Conservation (phyloP, 1,140 invertebrate genomes). For the Anoplolepis gracilipes region DNA sequence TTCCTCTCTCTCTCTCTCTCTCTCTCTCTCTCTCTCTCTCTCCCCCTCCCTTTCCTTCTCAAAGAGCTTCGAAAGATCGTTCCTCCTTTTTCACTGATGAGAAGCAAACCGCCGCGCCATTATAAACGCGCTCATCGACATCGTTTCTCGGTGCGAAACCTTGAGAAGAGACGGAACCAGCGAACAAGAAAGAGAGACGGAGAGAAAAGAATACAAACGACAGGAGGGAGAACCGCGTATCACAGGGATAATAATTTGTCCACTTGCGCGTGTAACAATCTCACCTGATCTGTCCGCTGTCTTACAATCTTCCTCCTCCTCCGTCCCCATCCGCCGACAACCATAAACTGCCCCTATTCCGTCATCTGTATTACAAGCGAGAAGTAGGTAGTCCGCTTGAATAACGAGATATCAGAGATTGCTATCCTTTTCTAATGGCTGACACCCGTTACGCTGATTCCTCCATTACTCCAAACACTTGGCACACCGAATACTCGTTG, state of each 20-base stretch:
- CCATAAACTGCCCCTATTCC: too few relatives aligned
- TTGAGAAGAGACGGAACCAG: constrained; percentile 5
- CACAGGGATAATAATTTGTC: constrained; percentile 75
- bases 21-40: not conserved
- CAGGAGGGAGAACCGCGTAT: constrained; percentile 27
- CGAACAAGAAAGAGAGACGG: not conserved
- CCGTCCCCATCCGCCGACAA: constrained; percentile 32
- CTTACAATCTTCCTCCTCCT: constrained; percentile 59
- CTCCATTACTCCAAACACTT: too few relatives aligned
- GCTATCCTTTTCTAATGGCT: too few relatives aligned
- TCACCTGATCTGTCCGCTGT: constrained; percentile 69
- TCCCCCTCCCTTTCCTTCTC: not conserved
- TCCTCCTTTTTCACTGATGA: constrained; percentile 21
- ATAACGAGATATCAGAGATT: too few relatives aligned
- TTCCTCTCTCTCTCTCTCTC: not conserved
- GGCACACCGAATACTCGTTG: too few relatives aligned
- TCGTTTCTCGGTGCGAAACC: constrained; percentile 34
- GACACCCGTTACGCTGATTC: too few relatives aligned
- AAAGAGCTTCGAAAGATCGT: constrained; percentile 8
- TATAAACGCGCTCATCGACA: constrained; percentile 59
- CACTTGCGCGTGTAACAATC: constrained; percentile 77
- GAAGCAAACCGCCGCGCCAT: constrained; percentile 38
- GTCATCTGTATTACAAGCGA: too few relatives aligned
- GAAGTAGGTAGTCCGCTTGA: too few relatives aligned
- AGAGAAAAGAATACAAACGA: constrained; percentile 15